Percentiles rank a stretch among this genome's conserved stretches.
Evolutionary conservation across 1,140 invertebrate species (phyloP).

Genomic region (Papilio aristodemus): DNA sequence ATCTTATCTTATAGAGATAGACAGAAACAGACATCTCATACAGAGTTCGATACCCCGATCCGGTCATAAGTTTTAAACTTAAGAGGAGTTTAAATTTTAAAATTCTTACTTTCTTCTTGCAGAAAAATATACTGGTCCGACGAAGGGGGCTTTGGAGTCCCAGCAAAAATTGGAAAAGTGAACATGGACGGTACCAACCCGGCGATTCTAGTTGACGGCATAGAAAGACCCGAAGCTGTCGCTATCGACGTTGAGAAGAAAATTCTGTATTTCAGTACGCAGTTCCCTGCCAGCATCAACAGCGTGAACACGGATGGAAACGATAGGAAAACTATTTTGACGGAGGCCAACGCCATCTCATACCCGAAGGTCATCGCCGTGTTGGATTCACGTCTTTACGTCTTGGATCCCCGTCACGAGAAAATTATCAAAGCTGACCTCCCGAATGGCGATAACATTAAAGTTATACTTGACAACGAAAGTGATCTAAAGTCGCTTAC

Average conservation of each 20-base stretch:
- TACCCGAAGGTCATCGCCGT: slow-evolving; percentile 92
- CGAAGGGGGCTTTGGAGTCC: slow-evolving; percentile 94
- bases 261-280: slow-evolving; percentile 92
- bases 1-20: too few relatives aligned
- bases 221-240: slow-evolving; percentile 89
- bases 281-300: slow-evolving; percentile 86
- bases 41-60: too few relatives aligned
- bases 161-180: slow-evolving; percentile 93
- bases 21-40: too few relatives aligned
- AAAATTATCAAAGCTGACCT: slow-evolving; percentile 93
- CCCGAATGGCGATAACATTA: slow-evolving; percentile 89
- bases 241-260: slow-evolving; percentile 92
- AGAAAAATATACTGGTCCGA: slow-evolving; percentile 97
- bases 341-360: slow-evolving; percentile 85
- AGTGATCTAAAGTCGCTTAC: slow-evolving; percentile 93
- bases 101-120: slow-evolving; percentile 46
- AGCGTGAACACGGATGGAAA: slow-evolving; percentile 89
- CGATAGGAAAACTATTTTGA: slow-evolving; percentile 85
- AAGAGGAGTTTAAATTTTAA: too few relatives aligned
- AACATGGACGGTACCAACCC: slow-evolving; percentile 96
- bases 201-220: slow-evolving; percentile 84
- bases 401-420: slow-evolving; percentile 94
- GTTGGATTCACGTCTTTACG: slow-evolving; percentile 91
- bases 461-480: slow-evolving; percentile 91
- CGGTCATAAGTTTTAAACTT: too few relatives aligned